These are phyloP conservation scores for Pteronotus mesoamericanus DNA, from an alignment of 2,797 vertebrate species.

Conservation along the genomic window DNA sequence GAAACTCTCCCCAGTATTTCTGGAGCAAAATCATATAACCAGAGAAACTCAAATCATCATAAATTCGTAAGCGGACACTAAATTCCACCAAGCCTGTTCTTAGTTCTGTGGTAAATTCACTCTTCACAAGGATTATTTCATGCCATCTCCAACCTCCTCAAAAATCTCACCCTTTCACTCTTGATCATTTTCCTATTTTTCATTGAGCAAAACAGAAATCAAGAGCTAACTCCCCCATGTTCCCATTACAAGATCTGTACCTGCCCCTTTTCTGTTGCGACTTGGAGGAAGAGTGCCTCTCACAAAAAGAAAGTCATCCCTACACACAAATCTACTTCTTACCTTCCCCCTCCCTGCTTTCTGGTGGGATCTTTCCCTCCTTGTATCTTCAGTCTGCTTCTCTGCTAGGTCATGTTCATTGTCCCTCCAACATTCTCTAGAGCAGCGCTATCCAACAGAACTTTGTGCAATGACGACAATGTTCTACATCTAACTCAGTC, in stretches of 20 bases:
- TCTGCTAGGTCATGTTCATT: neutral
- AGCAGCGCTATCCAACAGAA: neutral
- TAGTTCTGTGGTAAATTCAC: neutral
- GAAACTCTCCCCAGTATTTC: slow-evolving; percentile 32
- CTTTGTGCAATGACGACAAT: neutral
- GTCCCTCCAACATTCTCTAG: neutral
- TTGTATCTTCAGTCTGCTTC: neutral
- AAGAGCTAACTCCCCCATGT: neutral
- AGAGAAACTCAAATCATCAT: neutral
- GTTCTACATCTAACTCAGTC: neutral
- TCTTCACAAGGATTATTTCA: neutral
- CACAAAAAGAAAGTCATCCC: neutral
- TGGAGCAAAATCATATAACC: slow-evolving; percentile 12
- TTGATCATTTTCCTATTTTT: neutral
- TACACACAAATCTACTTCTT: neutral
- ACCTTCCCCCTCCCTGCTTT: neutral
- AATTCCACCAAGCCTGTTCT: neutral
- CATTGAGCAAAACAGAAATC: neutral
- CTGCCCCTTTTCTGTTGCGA: neutral
- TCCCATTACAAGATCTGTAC: neutral
- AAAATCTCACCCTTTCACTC: neutral
- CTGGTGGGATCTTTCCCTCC: neutral
- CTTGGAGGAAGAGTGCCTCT: neutral
- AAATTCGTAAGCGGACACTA: neutral
- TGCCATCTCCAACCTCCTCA: neutral